Percentiles rank a stretch among this genome's conserved stretches.
Evolutionary conservation across 2,888 invertebrate species (phyloP).

Genomic region (Cremastobaeus sp.): DNA sequence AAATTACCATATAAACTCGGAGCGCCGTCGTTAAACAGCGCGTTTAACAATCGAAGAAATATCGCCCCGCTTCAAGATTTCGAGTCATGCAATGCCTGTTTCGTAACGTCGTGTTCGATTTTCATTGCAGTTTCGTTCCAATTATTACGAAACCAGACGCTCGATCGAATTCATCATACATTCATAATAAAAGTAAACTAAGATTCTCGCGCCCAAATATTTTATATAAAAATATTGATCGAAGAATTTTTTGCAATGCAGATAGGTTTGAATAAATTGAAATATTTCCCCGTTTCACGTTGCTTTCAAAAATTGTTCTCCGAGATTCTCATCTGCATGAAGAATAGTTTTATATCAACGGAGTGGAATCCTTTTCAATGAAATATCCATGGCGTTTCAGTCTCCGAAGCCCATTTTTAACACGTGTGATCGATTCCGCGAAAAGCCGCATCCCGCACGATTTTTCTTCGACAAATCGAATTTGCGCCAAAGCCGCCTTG

Average conservation of each 20-base stretch:
- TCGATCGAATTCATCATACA: no score
- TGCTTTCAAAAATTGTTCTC: no score
- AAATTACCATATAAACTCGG: slow-evolving; percentile 55
- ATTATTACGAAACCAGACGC: no score
- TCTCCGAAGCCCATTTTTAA: neutral
- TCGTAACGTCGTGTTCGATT: no score
- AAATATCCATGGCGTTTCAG: slow-evolving; percentile 15
- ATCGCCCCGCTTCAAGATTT: slow-evolving; percentile 31
- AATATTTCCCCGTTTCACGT: no score
- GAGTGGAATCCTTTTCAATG: neutral
- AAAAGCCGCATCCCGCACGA: slow-evolving; percentile 1
- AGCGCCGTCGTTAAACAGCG: slow-evolving; percentile 44
- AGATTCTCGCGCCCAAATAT: no score
- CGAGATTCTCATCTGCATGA: slow-evolving; percentile 19
- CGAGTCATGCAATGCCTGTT: slow-evolving; percentile 27
- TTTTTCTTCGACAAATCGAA: slow-evolving; percentile 13
- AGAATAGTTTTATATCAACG: neutral
- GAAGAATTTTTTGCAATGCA: no score
- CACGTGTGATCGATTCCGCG: neutral
- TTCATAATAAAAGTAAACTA: no score
- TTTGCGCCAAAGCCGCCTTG: slow-evolving; percentile 7
- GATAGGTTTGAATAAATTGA: no score
- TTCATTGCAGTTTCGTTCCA: no score
- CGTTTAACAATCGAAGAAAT: slow-evolving; percentile 37
- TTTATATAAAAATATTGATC: no score